Percentiles rank a stretch among this genome's conserved stretches.
phyloP scores from a whole-genome alignment of 2,888 invertebrate species.

The Acrobasis consociella region DNA sequence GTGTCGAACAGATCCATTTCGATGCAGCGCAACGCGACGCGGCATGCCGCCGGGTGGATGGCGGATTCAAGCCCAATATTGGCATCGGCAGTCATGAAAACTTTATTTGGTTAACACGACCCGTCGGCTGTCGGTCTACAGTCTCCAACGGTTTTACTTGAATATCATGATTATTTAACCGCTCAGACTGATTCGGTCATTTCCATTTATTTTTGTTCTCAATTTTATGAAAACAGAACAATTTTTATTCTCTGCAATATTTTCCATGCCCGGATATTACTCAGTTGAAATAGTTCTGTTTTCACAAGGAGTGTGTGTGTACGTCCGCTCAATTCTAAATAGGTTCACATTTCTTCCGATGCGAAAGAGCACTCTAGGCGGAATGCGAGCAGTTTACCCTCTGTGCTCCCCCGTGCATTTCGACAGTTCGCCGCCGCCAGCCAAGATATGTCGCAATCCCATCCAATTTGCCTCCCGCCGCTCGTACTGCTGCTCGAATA shows the following conservation, averaged over 20 bases:
- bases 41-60: constrained; percentile 29
- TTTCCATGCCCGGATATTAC: constrained; percentile 25
- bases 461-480: constrained; percentile 77
- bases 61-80: constrained; percentile 46
- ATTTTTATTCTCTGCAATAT: constrained; percentile 14
- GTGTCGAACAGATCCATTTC: constrained; percentile 37
- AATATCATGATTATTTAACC: constrained; percentile 24
- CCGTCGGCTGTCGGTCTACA: constrained; percentile 30
- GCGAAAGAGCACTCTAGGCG: constrained; percentile 57
- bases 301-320: constrained; percentile 29
- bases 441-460: constrained; percentile 77
- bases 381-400: constrained; percentile 70
- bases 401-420: constrained; percentile 66
- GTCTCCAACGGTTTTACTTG: constrained; percentile 27
- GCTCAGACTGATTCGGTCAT: constrained; percentile 5
- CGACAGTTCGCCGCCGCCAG: constrained; percentile 66
- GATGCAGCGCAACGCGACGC: constrained; percentile 31
- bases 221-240: constrained; percentile 12
- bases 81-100: constrained; percentile 50
- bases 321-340: constrained; percentile 52
- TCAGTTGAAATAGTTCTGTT: constrained; percentile 26
- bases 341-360: constrained; percentile 56
- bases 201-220: constrained; percentile 11
- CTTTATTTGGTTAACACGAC: constrained; percentile 49
- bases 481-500: constrained; percentile 70